These are phyloP conservation scores for Apodemus sylvaticus DNA, from an alignment of 2,113 vertebrate species.

Conservation along the genomic window DNA sequence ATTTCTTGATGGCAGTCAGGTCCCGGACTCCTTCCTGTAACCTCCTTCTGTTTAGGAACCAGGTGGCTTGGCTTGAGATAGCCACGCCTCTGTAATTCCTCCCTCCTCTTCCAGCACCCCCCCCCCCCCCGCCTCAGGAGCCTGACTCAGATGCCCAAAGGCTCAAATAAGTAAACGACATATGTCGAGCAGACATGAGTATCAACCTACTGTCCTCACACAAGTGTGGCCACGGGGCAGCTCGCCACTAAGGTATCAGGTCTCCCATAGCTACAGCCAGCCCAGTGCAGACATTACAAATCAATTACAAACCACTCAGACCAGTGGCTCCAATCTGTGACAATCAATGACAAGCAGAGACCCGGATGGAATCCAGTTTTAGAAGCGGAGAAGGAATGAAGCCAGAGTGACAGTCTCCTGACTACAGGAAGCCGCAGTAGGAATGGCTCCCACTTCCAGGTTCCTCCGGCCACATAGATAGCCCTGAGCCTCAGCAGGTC, in stretches of 20 bases:
- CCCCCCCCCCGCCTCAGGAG: neutral
- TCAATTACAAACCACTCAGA: neutral
- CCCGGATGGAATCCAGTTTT: neutral
- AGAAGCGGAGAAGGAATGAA: neutral
- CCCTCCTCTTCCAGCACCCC: neutral
- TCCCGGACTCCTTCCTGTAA: no score
- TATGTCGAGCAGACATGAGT: rapidly evolving
- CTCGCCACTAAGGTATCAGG: neutral
- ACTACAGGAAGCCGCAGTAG: neutral
- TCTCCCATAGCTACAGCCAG: no score
- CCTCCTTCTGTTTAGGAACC: neutral
- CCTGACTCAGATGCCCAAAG: neutral
- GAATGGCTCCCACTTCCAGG: neutral
- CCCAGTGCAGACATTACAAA: no score
- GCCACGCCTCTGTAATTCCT: neutral
- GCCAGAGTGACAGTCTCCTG: neutral
- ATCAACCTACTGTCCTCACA: neutral
- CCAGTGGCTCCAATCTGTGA: neutral
- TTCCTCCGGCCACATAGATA: rapidly evolving
- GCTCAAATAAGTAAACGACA: neutral
- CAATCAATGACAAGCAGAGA: neutral
- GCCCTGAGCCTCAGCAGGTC: neutral
- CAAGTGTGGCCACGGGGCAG: neutral
- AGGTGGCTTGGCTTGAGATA: neutral
- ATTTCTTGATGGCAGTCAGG: neutral